Percentiles rank a stretch among this genome's conserved stretches.
These are phyloP conservation scores for Rhopalosiphum maidis DNA, from an alignment of 1,140 invertebrate genomes.

Conservation along the genomic window DNA sequence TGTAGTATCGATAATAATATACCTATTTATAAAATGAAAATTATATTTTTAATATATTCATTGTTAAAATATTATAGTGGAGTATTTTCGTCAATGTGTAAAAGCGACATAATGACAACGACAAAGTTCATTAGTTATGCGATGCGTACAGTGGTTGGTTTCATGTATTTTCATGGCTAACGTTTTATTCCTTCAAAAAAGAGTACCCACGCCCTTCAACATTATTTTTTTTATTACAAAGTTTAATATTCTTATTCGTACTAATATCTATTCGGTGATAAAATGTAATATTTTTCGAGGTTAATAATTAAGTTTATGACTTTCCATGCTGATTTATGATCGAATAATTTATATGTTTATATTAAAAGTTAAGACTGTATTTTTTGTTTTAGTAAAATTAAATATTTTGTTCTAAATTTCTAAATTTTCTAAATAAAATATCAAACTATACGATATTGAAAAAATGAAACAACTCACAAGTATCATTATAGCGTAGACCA, in stretches of 20 bases:
- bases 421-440: not conserved
- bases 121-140: not conserved
- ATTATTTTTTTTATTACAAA: slow-evolving; percentile 9
- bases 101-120: not conserved
- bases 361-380: not conserved
- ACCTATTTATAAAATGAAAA: not conserved
- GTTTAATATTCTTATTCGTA: not conserved
- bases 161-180: not conserved
- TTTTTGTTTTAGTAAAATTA: not conserved
- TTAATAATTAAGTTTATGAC: not conserved
- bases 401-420: not conserved
- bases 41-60: not conserved
- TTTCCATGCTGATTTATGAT: not conserved
- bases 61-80: not conserved
- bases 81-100: not conserved
- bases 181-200: not conserved
- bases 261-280: not conserved
- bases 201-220: not conserved
- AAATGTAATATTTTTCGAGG: not conserved
- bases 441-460: not conserved
- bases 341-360: slow-evolving; percentile 9
- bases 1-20: not conserved
- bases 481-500: not conserved
- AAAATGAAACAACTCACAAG: not conserved
- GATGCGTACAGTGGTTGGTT: not conserved